Evolutionary conservation across 2,113 vertebrate genomes (phyloP), one percentile per base, ranked within the genome.

Genomic region (Serilophus lunatus): DNA sequence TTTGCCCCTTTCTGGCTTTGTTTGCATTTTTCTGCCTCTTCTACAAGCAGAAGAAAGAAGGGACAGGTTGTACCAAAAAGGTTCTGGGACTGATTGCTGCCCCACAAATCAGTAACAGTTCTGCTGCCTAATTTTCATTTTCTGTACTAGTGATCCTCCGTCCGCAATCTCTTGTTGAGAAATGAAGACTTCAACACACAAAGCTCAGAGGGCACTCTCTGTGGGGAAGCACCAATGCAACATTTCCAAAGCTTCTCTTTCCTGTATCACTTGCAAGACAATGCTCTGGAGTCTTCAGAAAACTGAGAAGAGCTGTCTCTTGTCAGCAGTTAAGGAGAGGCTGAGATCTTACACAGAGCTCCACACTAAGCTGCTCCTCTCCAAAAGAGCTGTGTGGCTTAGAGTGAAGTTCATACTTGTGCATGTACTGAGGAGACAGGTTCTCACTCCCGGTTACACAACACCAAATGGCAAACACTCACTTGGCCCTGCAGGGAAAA

Each of bases 301-400:
- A 90, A 85, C 38, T 0, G 0, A 3, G 5, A 79, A 68, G 10
- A 22, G 20, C 28, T 4, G 0, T 47, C 72, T 78, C 60, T 60
- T 49, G 56, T 59, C 56, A 75, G 49, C 24, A 29, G 18, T 17
- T 69, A 51, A 75, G 90, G 35, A 51, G 33, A 91, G 49, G 53
- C 65, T 25, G 60, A 86, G 56, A 68, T 51, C 40, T 64, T 38
- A 50, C 19, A 56, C 18, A 70, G 59, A 88, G 51, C 68, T 90
- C 45, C 59, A 59, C 60, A 18, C 40, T 38, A 53, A 65, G 50
- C 28, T 71, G 74, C 42, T 85, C 12, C 42, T 74, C 38, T 77
- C 63, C 71, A 57, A 17, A 0, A 1, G 44, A 0, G 4, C 45
- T 74, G 75, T 0, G 0, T 20, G 75, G 61, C 66, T 92, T 65